Conservation (phyloP, 2,888 invertebrate genomes). For the Xanthorhoe spadicearia region DNA sequence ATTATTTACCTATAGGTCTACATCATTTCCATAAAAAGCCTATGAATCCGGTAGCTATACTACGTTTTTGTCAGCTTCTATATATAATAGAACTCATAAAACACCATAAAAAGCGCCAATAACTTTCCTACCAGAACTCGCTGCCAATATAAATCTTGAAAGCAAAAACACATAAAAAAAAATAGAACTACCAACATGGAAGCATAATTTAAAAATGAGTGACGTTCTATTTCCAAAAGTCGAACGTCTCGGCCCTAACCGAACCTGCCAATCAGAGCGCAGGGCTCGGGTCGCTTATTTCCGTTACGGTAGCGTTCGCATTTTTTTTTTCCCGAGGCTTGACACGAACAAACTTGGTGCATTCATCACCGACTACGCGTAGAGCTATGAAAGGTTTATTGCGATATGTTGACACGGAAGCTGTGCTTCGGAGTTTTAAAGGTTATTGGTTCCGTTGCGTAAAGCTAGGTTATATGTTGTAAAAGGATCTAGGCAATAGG, state of each 20-base stretch:
- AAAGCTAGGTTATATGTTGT: neutral
- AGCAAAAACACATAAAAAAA: neutral
- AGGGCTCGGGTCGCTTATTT: conserved; percentile 68
- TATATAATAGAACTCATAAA: neutral
- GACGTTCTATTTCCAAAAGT: conserved; percentile 40
- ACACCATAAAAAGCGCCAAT: neutral
- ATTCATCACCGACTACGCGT: conserved; percentile 68
- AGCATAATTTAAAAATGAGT: conserved; percentile 32
- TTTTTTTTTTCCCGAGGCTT: conserved; percentile 67
- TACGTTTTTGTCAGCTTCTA: neutral
- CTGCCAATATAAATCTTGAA: neutral
- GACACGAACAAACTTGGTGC: conserved; percentile 77
- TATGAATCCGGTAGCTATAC: neutral
- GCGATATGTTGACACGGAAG: conserved; percentile 20
- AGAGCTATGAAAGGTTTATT: conserved; percentile 51
- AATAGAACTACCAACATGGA: neutral
- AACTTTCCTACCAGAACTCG: neutral
- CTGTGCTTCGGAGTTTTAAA: neutral
- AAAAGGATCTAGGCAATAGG: neutral
- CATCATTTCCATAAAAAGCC: neutral
- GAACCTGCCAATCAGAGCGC: conserved; percentile 69
- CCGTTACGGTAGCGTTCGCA: conserved; percentile 61
- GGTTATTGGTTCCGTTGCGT: conserved; percentile 1
- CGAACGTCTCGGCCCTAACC: conserved; percentile 46
- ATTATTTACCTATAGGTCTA: neutral